Percentiles rank a stretch among this genome's conserved stretches.
These are phyloP conservation scores for Amblyraja radiata DNA, from an alignment of 2,797 vertebrate genomes.

Conservation along the genomic window DNA sequence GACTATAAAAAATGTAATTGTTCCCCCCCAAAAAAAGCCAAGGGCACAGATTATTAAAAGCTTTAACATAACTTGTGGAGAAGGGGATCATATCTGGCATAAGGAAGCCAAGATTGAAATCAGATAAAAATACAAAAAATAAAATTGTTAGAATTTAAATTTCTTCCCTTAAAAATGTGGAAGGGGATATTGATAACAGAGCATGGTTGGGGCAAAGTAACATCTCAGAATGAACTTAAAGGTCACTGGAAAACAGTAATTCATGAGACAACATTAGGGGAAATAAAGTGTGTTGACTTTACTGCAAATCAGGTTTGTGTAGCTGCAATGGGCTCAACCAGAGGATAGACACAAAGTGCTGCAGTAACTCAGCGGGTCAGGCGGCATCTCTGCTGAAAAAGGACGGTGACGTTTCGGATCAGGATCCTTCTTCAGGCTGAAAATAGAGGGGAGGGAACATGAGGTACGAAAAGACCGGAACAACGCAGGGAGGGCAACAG, in stretches of 20 bases:
- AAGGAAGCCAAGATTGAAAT: conserved; percentile 30
- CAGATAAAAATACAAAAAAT: conserved; percentile 17
- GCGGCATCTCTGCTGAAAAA: no score
- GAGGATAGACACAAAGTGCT: no score
- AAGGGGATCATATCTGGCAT: background rate
- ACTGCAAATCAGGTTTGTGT: no score
- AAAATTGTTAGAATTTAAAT: conserved; percentile 23
- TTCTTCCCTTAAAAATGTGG: background rate
- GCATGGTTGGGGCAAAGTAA: background rate
- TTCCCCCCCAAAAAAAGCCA: background rate
- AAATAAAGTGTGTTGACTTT: background rate
- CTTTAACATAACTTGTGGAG: background rate
- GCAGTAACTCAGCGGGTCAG: no score
- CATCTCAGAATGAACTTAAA: background rate
- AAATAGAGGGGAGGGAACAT: no score
- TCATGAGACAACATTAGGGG: background rate
- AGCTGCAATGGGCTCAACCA: no score
- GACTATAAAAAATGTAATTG: conserved; percentile 12
- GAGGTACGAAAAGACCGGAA: no score
- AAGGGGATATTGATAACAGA: conserved; percentile 6
- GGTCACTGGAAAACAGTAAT: background rate
- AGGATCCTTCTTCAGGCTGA: no score
- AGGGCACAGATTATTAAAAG: background rate
- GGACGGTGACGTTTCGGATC: no score
- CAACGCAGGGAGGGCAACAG: no score